These are phyloP conservation scores for Adineta ricciae DNA, from an alignment of 2,888 invertebrate genomes.

Conservation along the genomic window DNA sequence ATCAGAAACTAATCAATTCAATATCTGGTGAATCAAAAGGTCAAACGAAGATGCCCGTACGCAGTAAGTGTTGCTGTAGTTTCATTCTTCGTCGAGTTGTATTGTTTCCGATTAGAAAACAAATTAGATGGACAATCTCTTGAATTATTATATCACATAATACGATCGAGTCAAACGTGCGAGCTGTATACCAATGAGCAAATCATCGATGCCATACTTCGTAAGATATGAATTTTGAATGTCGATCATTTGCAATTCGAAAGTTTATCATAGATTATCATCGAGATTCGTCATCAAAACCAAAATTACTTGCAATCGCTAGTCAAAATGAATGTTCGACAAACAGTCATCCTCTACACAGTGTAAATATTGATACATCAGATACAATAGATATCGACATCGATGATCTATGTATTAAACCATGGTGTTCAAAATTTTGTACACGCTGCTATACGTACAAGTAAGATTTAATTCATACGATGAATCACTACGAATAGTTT, in stretches of 20 bases:
- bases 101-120: not conserved
- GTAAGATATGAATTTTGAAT: not conserved
- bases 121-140: not conserved
- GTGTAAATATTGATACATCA: not conserved
- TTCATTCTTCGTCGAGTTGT: too few species aligned
- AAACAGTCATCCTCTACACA: not conserved
- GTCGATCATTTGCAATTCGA: not conserved
- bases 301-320: not conserved
- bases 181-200: not conserved
- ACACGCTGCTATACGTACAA: conserved; percentile 85
- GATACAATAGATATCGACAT: not conserved
- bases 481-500: not conserved
- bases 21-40: not conserved
- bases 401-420: not conserved
- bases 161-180: not conserved
- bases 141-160: not conserved
- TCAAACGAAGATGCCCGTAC: not conserved
- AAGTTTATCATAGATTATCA: not conserved
- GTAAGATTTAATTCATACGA: not conserved
- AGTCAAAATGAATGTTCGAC: not conserved
- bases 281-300: not conserved
- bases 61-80: not conserved
- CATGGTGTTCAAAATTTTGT: conserved; percentile 90
- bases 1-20: conserved; percentile 5
- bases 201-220: not conserved